Evolutionary conservation across 2,888 invertebrate species (phyloP), one percentile per base, ranked within the genome.

Genomic region (Drosophila stalkeri): DNA sequence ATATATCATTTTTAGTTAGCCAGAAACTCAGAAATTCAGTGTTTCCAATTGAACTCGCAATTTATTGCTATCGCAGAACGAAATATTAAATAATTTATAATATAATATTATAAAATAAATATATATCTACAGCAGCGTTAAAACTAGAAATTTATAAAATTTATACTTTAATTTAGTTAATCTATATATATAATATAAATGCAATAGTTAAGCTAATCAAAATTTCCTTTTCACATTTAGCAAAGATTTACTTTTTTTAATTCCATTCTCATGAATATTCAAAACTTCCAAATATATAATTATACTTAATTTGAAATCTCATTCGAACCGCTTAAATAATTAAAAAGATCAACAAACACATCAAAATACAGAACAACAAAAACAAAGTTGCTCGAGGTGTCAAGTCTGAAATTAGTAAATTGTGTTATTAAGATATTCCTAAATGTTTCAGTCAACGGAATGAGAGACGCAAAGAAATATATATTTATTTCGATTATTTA

Each of bases 311-410:
- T 49, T 49, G n/a, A 49, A n/a, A 31, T 47, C 16, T 9, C 47
- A 8, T 27, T 47, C 16, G 47, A 47, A 1, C 47, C 16, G 47
- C 47, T 47, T 47, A 47, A 49, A 31, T 49, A 49, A 49, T 31
- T 12, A 7, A 12, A 44, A 23, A 27, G 33, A 20, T 35, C 33
- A 20, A 39, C 16, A 54, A 54, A 54, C 16, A 23, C 5, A 23
- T 54, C 0, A 23, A 23, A 37, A 23, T n/a, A 20, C 44, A 23
- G 7, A 20, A 35, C 14, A 37, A 49, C 5, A 51, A 33, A 0
- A 33, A 31, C 14, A 37, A 12, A 11, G n/a, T 37, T 16, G 35
- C 6, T 54, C 37, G 35, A 54, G 37, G 37, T 54, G 35, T 12
- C 18, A 49, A 51, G 14, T 33, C 18, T 23, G 37, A 54, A 39